Evolutionary conservation across 2,113 vertebrate species (phyloP), one percentile per base, ranked within the genome.

Genomic region (Xiphias gladius): DNA sequence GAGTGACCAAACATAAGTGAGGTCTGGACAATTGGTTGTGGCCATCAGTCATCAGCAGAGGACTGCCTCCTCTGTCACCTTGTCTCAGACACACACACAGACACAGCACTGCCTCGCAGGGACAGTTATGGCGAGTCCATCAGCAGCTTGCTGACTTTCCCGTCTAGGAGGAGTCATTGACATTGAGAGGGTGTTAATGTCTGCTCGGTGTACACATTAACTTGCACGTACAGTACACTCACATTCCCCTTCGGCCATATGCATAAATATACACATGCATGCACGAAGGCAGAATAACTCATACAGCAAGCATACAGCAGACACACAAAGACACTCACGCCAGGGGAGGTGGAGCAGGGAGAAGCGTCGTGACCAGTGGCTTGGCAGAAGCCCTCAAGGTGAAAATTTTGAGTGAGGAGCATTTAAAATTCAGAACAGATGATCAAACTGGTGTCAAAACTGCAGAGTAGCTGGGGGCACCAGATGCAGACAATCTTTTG

Each of bases 341-440:
- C 82, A 61, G 55, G 65, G 54, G 73, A 76, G 83, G 77, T 9
- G 52, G 77, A 63, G 80, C 57, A 28, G 57, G 19, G 39, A 66
- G 75, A 71, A 52, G 83, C 20, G 13, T 93, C 78, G 86, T 93
- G 93, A 90, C 87, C 88, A 14, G 76, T 78, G 84, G 39, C 82
- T 87, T 75, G 87, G 85, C 91, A 91, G 73, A 76, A 70, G 50
- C 76, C 78, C 83, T 80, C 50, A 85, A 91, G 92, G 90, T 91
- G 72, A 90, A 89, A 65, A 76, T 80, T 64, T 75, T 52, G 72
- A 92, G 71, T 50, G 80, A 79, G 86, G 80, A 84, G 80, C 69
- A 84, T 89, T 93, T 88, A 67, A 80, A 80, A 93, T 93, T 88
- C 86, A 80, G 82, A 88, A 78, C 88, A 93, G 82, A 91, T 85